Percentiles rank a stretch among this genome's conserved stretches.
phyloP scores from a whole-genome alignment of 2,888 invertebrate genomes.

The Chorisops tibialis region DNA sequence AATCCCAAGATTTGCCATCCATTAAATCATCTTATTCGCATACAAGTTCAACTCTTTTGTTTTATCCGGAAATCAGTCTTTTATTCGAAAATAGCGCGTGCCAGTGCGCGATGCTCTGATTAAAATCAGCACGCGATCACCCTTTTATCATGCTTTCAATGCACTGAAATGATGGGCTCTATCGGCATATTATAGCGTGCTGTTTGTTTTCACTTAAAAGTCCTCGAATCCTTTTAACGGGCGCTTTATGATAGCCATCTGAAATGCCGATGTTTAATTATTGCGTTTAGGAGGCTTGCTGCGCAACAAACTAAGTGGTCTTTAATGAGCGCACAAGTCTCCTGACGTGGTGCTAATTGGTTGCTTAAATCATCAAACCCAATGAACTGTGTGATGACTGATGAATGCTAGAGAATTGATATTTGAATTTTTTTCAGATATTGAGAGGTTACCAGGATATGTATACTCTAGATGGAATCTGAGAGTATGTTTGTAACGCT shows the following conservation, averaged over 20 bases:
- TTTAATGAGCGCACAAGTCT: slow-evolving; percentile 3
- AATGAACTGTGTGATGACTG: too few relatives aligned
- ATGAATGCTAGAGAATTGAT: too few relatives aligned
- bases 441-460: too few relatives aligned
- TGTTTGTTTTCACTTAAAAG: slow-evolving; percentile 17
- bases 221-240: slow-evolving; percentile 12
- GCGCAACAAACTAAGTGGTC: slow-evolving; percentile 15
- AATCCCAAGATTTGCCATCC: too few relatives aligned
- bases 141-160: slow-evolving; percentile 13
- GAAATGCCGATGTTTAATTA: slow-evolving; percentile 8
- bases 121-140: slow-evolving; percentile 28
- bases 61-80: slow-evolving; percentile 10
- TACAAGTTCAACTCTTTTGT: too few relatives aligned
- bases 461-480: too few relatives aligned
- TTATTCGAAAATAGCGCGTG: slow-evolving; percentile 15
- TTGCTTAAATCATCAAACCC: too few relatives aligned
- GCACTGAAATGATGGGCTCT: neutral
- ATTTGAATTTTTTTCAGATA: too few relatives aligned
- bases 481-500: too few relatives aligned
- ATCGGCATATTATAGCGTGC: slow-evolving; percentile 13
- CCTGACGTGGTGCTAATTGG: too few relatives aligned
- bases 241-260: slow-evolving; percentile 12
- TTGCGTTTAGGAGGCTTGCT: slow-evolving; percentile 7
- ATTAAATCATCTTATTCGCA: too few relatives aligned
- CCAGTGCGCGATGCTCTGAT: slow-evolving; percentile 17